Evolutionary conservation across 1,140 invertebrate species (phyloP), one percentile per base, ranked within the genome.

Genomic region (Armadillidium nasatum): DNA sequence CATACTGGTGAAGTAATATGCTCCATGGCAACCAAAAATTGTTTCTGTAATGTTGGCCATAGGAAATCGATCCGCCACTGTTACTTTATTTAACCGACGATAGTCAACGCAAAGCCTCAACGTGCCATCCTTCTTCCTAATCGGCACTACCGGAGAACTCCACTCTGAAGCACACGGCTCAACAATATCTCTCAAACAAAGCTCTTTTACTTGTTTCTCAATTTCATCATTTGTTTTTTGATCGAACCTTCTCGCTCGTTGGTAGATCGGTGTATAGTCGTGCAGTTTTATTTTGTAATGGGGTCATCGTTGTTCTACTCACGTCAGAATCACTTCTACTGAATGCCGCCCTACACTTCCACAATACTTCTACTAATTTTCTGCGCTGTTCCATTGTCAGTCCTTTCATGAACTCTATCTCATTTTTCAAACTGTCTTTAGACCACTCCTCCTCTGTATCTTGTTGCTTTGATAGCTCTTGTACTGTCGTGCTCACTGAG

Each of bases 81-180:
- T 75, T 13, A 72, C 71, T 10, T 21, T 11, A 72, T 72, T 72
- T 10, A 72, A 43, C 10, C 71, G 0, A 4, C 7, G 19, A 72
- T 72, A 72, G 50, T 72, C 33, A 0, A 72, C 71, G 43, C 71
- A 72, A 0, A 72, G 71, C n/a, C 71, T 11, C 13, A 72, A 11
- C 3, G 71, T 72, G 9, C 71, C 71, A 44, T 72, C 71, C 21
- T 72, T 72, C 11, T 72, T 72, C 50, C 33, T 21, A 43, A 72
- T 23, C 10, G 71, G 21, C 15, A 72, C 71, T 10, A 44, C 71
- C n/a, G 71, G 71, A 0, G 33, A 72, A 15, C 43, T 45, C 71
- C 71, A 72, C 9, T 43, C 9, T 72, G 71, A 72, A 2, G 9
- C n/a, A 10, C 33, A 45, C 21, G 33, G 10, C 10, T 44, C 71